Evolutionary conservation across 2,113 vertebrate genomes (phyloP), one percentile per base, ranked within the genome.

Genomic region (Piprites chloris): DNA sequence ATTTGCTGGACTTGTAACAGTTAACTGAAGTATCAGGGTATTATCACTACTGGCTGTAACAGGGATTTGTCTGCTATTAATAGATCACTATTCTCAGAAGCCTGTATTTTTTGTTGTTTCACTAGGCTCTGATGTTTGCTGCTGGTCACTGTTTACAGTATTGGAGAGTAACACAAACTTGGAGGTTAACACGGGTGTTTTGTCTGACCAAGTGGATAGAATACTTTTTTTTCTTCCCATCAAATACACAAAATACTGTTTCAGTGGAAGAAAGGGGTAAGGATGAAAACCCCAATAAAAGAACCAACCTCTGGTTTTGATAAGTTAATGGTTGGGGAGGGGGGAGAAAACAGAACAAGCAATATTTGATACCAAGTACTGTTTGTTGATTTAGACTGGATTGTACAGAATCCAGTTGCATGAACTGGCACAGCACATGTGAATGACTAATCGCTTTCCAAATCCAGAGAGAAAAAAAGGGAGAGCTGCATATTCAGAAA

Each of bases 1-100:
- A 33, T 66, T 69, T 67, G 71, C 90, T 95, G 96, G 96, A 85
- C 81, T 26, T 12, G 75, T 33, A 97, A 92, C 18, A 33, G 97
- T 98, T 98, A 98, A 98, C 67, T 53, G 5, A 93, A 85, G 37
- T 49, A 77, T 44, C 91, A 77, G 83, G 65, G 96, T 95, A 97
- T 98, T 97, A 98, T 78, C 61, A 72, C 93, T 97, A 83, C 95
- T 68, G 83, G 87, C 92, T 95, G 37, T 87, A 87, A 90, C 67
- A 90, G 95, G 96, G 97, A 98, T 98, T 98, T 98, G 94, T 69
- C 73, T 75, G 77, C 97, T 98, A 98, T 98, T 98, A 98, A 98
- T 98, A 98, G 98, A 86, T 96, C 79, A 59, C 49, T 39, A 5
- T 92, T 91, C 82, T 84, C 95, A 80, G 90, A 96, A 93, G 94